Percentiles rank a stretch among this genome's conserved stretches.
Evolutionary conservation across 1,140 invertebrate genomes (phyloP).

Genomic region (Agrypnia vestita): DNA sequence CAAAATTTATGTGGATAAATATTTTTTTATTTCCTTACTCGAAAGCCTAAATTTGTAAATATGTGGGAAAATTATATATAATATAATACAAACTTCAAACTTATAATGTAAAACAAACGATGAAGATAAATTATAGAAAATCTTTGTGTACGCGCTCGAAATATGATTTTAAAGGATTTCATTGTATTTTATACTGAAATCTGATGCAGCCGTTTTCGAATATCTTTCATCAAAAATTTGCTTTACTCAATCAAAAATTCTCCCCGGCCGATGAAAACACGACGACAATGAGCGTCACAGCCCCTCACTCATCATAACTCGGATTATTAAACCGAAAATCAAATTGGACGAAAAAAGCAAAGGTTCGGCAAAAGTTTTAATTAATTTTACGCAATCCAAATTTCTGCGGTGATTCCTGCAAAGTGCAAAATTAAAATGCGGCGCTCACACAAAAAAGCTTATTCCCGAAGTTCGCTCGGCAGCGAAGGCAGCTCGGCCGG

Average conservation of each 20-base stretch:
- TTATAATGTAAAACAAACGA: too few relatives aligned
- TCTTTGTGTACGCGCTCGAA: too few relatives aligned
- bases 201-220: not conserved
- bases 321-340: conserved; percentile 21
- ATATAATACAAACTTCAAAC: too few relatives aligned
- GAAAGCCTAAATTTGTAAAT: too few relatives aligned
- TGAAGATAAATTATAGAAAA: too few relatives aligned
- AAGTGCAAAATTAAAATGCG: conserved; percentile 40
- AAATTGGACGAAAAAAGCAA: conserved; percentile 33
- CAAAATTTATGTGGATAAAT: too few relatives aligned
- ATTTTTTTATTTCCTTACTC: too few relatives aligned
- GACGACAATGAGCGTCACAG: conserved; percentile 6
- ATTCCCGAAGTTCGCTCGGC: conserved; percentile 34
- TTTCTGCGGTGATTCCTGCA: conserved; percentile 27
- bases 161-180: not conserved
- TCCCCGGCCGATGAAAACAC: conserved; percentile 2
- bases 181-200: not conserved
- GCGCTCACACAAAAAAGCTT: conserved; percentile 29
- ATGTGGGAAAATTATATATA: too few relatives aligned
- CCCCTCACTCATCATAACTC: conserved; percentile 14
- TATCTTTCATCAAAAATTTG: not conserved
- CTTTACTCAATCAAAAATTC: not conserved
- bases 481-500: not conserved
- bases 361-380: conserved; percentile 34
- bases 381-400: conserved; percentile 41